Percentiles rank a stretch among this genome's conserved stretches.
Conservation (phyloP, 2,888 invertebrate species). For the Lamellibrachia satsuma region DNA sequence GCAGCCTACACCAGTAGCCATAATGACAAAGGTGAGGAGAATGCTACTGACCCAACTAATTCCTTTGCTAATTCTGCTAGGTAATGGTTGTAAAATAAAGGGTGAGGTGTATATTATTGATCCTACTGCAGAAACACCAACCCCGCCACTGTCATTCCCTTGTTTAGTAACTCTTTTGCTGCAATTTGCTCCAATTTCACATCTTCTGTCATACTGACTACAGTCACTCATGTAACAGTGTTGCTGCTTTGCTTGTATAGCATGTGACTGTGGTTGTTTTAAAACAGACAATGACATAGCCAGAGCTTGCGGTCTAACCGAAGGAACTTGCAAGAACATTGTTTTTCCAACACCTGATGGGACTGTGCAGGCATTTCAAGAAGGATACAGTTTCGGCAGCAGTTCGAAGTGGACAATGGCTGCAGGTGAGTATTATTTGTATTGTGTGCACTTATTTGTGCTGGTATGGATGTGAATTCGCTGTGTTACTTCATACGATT, state of each 20-base stretch:
- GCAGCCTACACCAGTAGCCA: not conserved
- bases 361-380: not conserved
- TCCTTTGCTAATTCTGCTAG: too few relatives aligned
- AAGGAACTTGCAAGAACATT: slow-evolving; percentile 7
- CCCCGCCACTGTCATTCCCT: not conserved
- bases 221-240: not conserved
- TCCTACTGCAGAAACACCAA: not conserved
- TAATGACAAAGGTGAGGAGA: not conserved
- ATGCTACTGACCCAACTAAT: not conserved
- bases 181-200: not conserved
- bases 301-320: not conserved
- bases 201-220: not conserved
- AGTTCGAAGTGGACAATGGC: not conserved
- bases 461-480: not conserved
- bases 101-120: not conserved
- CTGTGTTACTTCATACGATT: not conserved
- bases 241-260: not conserved
- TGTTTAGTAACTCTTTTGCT: not conserved
- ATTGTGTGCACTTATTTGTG: not conserved
- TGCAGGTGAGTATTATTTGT: not conserved
- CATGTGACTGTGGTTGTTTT: not conserved
- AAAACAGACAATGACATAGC: not conserved
- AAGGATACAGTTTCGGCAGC: not conserved
- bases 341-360: not conserved
- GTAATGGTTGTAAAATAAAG: not conserved